These are phyloP conservation scores for Parelbella ahira DNA, from an alignment of 2,888 invertebrate genomes.

Conservation along the genomic window DNA sequence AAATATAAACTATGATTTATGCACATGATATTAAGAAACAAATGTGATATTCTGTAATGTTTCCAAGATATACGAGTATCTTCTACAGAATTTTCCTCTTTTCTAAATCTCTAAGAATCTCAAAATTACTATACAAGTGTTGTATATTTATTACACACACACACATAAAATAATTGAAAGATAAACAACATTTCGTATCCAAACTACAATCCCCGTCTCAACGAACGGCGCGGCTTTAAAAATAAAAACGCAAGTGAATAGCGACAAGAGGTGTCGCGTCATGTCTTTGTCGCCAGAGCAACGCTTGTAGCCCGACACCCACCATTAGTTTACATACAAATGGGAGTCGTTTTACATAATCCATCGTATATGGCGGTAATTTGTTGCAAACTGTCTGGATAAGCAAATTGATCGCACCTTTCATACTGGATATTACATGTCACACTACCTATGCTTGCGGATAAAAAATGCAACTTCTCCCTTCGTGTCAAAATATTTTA, in stretches of 20 bases:
- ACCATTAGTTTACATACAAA: slow-evolving; percentile 78
- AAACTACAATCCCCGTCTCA: slow-evolving; percentile 5
- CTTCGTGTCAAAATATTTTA: too few relatives aligned
- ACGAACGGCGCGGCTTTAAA: slow-evolving; percentile 18
- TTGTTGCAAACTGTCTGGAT: slow-evolving; percentile 74
- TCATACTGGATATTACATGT: slow-evolving; percentile 51
- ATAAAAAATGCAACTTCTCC: not conserved
- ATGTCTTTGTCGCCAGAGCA: slow-evolving; percentile 39
- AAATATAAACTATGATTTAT: too few relatives aligned
- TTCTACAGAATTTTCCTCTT: too few relatives aligned
- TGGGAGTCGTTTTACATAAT: slow-evolving; percentile 78
- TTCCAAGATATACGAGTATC: too few relatives aligned
- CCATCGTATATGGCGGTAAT: slow-evolving; percentile 72
- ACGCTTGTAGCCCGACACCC: slow-evolving; percentile 57
- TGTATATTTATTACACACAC: too few relatives aligned
- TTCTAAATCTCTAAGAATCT: too few relatives aligned
- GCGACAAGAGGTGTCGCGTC: slow-evolving; percentile 30
- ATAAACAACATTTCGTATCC: slow-evolving; percentile 8
- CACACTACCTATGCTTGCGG: not conserved
- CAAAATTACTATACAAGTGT: too few relatives aligned
- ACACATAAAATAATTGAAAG: too few relatives aligned
- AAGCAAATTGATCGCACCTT: slow-evolving; percentile 70
- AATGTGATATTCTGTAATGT: too few relatives aligned
- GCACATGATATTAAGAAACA: too few relatives aligned
- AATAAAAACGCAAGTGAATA: slow-evolving; percentile 18